Conservation (phyloP, 2,113 vertebrate species). For the Phylloscopus trochiloides region DNA sequence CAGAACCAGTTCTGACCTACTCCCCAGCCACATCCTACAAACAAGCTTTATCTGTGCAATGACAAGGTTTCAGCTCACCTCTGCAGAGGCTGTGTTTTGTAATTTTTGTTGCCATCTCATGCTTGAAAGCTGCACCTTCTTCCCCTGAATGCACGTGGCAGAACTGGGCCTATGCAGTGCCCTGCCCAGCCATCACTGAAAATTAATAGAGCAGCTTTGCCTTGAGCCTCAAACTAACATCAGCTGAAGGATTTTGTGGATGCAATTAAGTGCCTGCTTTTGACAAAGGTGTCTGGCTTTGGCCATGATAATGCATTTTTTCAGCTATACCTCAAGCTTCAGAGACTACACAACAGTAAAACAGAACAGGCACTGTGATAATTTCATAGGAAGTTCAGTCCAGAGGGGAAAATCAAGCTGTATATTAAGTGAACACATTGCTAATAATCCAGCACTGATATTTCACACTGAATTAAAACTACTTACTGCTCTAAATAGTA, state of each 20-base stretch:
- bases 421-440: not conserved
- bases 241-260: not conserved
- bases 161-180: not conserved
- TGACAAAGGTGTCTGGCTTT: not conserved
- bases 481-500: not conserved
- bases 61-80: not conserved
- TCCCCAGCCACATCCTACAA: not conserved
- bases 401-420: not conserved
- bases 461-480: not conserved
- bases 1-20: not conserved
- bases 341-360: not conserved
- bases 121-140: not conserved
- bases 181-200: not conserved
- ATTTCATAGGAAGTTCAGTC: not conserved
- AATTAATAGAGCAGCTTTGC: not conserved
- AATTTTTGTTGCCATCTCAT: not conserved
- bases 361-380: not conserved
- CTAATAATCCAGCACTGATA: not conserved
- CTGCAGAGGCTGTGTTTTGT: not conserved
- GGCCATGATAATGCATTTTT: not conserved
- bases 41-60: not conserved
- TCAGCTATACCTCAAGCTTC: not conserved
- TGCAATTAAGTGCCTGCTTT: not conserved
- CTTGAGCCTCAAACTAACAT: not conserved
- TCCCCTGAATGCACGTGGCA: fast-evolving